phyloP scores from a whole-genome alignment of 2,797 vertebrate species.

The Spinus olivaceus region DNA sequence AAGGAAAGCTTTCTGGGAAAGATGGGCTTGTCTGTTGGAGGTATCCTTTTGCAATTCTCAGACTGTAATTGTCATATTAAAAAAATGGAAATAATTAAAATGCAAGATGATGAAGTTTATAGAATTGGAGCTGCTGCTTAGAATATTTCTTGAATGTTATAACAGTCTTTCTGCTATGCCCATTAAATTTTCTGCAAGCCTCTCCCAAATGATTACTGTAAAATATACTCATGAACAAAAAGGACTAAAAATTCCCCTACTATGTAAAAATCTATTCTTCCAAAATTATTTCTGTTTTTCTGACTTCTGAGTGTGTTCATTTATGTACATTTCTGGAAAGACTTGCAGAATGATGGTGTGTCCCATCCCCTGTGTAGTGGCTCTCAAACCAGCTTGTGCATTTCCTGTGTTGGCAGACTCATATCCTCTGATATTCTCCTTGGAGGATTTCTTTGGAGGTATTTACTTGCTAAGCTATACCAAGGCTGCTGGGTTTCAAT shows the following conservation, averaged over 20 bases:
- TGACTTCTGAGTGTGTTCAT: neutral
- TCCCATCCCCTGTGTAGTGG: neutral
- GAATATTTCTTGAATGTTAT: neutral
- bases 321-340: neutral
- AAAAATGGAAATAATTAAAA: neutral
- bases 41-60: neutral
- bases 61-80: neutral
- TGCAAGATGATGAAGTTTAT: neutral
- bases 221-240: neutral
- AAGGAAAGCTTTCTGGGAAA: neutral
- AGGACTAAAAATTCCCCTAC: fast-evolving
- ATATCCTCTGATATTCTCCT: neutral
- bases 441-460: neutral
- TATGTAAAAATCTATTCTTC: neutral
- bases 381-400: neutral
- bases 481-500: neutral
- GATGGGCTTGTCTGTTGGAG: neutral
- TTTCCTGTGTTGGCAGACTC: neutral
- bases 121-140: neutral
- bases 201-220: neutral
- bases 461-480: neutral
- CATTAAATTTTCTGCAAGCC: neutral
- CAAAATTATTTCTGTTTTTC: neutral
- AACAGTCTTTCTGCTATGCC: neutral
- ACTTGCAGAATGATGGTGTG: neutral